These are phyloP conservation scores for Mantis religiosa DNA, from an alignment of 2,888 invertebrate genomes.

Conservation along the genomic window DNA sequence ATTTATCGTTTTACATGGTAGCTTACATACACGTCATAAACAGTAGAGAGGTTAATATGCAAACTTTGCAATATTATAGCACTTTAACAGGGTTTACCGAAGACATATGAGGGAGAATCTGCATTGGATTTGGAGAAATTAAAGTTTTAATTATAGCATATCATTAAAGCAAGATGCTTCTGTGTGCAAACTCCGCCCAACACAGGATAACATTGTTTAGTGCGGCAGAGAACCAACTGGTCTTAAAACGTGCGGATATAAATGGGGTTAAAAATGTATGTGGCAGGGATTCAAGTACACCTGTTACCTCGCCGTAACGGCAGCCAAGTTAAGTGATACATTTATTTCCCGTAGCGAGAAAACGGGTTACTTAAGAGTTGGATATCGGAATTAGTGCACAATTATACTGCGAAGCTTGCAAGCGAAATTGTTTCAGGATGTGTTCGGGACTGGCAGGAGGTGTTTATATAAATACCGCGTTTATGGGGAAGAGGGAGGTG, in stretches of 20 bases:
- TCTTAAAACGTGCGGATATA: neutral
- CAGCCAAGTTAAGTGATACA: neutral
- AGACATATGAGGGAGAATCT: neutral
- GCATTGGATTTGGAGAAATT: neutral
- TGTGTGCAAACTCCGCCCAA: neutral
- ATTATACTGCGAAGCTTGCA: neutral
- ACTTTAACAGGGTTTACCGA: no score
- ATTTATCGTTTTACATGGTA: no score
- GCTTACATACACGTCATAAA: no score
- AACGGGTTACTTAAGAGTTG: neutral
- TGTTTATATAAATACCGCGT: constrained; percentile 13
- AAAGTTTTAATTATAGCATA: neutral
- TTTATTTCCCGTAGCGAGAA: neutral
- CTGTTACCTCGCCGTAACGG: neutral
- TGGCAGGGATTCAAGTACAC: neutral
- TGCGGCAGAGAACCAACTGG: neutral
- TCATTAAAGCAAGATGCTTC: neutral
- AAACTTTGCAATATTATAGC: no score
- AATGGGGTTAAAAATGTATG: neutral
- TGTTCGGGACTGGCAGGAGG: neutral
- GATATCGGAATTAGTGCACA: neutral
- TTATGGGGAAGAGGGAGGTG: neutral
- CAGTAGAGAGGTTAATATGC: no score
- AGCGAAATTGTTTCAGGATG: neutral
- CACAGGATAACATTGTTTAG: neutral